Evolutionary conservation across 2,888 invertebrate species (phyloP).

Genomic region (Acholoe squamosa): DNA sequence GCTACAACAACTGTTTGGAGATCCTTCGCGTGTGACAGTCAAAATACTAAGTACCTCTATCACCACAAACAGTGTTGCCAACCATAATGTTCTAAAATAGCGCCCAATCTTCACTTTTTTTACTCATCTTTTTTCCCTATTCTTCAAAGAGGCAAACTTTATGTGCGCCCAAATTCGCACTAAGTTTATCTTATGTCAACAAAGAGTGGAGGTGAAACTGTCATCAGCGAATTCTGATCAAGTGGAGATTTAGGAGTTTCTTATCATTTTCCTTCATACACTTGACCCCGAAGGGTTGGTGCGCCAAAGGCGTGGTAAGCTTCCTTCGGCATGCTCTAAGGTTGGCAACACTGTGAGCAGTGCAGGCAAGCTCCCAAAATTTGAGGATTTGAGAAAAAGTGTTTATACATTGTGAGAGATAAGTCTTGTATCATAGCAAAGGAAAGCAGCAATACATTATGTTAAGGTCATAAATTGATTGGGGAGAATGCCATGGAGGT

Average conservation of each 20-base stretch:
- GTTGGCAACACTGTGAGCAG: slow-evolving; percentile 46
- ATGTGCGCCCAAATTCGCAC: too few species aligned
- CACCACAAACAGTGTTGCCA: slow-evolving; percentile 50
- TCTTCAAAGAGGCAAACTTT: too few species aligned
- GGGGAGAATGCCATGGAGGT: slow-evolving; percentile 44
- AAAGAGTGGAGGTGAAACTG: neutral
- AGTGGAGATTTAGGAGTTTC: too few species aligned
- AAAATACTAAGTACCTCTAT: slow-evolving; percentile 54
- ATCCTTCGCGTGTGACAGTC: slow-evolving; percentile 92
- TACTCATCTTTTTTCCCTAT: too few species aligned
- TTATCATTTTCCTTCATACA: too few species aligned
- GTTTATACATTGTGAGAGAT: neutral
- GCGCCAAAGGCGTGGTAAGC: too few species aligned
- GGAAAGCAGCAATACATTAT: neutral
- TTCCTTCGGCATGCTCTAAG: neutral
- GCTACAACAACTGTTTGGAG: slow-evolving; percentile 98
- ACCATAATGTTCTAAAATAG: neutral
- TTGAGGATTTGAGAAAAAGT: neutral
- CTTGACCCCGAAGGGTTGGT: too few species aligned
- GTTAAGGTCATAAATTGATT: neutral
- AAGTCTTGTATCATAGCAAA: neutral
- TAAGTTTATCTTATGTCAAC: neutral
- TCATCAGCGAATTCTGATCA: neutral
- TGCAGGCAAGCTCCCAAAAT: slow-evolving; percentile 44
- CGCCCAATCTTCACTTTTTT: too few species aligned